Evolutionary conservation across 1,140 invertebrate species (phyloP).

Genomic region (Mya arenaria): DNA sequence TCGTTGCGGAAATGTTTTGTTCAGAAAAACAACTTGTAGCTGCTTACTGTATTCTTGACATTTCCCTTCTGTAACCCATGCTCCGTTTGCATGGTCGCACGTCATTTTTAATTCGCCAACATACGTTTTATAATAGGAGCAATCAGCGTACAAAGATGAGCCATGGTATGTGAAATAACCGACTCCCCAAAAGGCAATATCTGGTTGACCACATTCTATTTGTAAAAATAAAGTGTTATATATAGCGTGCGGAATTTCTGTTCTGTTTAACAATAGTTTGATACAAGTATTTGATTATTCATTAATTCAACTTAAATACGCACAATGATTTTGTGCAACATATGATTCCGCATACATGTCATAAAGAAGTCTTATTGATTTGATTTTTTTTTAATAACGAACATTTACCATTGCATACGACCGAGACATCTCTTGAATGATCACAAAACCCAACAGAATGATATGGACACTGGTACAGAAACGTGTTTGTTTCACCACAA

Average conservation of each 20-base stretch:
- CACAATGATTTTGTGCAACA: no score
- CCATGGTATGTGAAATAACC: slow-evolving; percentile 17
- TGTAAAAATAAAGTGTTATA: no score
- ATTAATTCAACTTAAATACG: no score
- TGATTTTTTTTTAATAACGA: no score
- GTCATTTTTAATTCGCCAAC: background rate
- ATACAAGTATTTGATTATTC: no score
- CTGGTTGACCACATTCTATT: slow-evolving; percentile 24
- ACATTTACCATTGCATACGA: background rate
- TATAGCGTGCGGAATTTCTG: no score
- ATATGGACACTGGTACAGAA: background rate
- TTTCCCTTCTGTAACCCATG: slow-evolving; percentile 5
- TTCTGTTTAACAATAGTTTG: no score
- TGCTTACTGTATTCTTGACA: slow-evolving; percentile 15
- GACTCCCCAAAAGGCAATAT: slow-evolving; percentile 1
- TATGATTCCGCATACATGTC: no score
- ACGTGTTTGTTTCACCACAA: background rate
- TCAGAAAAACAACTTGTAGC: no score
- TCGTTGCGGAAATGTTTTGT: background rate
- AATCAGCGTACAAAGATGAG: background rate
- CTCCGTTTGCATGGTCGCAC: background rate
- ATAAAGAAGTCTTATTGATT: no score
- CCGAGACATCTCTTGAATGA: background rate
- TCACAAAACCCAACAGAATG: background rate
- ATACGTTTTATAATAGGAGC: background rate